A percentile compares a stretch with the other conserved stretches of the same genome.
Conservation (phyloP, 2,113 vertebrate species). For the Pachyramphus minor region DNA sequence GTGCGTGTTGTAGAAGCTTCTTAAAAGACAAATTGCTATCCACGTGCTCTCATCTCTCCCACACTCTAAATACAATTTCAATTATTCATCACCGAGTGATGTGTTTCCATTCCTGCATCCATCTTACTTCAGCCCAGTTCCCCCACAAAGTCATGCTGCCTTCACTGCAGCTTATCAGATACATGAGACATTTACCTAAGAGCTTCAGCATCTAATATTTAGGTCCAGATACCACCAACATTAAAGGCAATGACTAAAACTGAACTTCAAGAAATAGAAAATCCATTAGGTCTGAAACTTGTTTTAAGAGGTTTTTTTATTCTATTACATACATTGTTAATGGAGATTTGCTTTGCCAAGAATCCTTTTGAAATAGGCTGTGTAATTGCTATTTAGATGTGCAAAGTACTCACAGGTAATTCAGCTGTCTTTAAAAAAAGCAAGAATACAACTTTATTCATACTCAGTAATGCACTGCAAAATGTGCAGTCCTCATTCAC, state of each 20-base stretch:
- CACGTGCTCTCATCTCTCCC: rapidly evolving
- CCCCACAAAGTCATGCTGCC: neutral
- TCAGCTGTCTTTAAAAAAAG: neutral
- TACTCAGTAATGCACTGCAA: neutral
- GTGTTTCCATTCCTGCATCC: neutral
- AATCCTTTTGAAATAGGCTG: neutral
- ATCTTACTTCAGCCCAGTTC: neutral
- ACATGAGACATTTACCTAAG: neutral
- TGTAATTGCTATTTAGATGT: neutral
- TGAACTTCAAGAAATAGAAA: neutral
- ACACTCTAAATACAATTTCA: neutral
- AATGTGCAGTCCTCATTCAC: neutral
- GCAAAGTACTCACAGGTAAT: neutral
- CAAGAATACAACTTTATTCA: neutral
- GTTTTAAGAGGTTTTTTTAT: neutral
- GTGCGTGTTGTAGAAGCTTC: neutral
- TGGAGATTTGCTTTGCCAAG: neutral
- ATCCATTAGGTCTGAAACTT: neutral
- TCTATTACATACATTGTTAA: neutral
- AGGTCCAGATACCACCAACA: neutral
- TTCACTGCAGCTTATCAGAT: neutral
- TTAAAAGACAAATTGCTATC: neutral
- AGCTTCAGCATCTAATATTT: neutral
- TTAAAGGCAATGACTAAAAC: neutral
- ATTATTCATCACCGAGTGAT: neutral